phyloP scores from a whole-genome alignment of 2,797 vertebrate genomes.

The Sebastes iracundus region DNA sequence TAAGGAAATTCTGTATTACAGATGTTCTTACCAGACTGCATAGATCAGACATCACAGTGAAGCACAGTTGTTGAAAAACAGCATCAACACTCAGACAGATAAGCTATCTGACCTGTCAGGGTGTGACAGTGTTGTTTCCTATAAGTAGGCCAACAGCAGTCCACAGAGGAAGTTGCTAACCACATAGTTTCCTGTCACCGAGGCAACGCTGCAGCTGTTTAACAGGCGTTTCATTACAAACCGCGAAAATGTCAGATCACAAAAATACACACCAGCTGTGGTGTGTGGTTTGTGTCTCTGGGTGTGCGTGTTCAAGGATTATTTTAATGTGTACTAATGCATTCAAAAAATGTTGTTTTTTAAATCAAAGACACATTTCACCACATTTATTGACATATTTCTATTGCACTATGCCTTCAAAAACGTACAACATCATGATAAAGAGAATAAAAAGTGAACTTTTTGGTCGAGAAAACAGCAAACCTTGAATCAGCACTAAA shows the following conservation, averaged over 20 bases:
- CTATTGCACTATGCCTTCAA: neutral
- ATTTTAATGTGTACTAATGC: neutral
- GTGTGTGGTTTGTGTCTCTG: neutral
- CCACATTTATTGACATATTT: neutral
- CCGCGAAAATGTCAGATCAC: neutral
- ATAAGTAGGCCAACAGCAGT: neutral
- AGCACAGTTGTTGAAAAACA: neutral
- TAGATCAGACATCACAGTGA: neutral
- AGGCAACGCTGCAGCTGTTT: conserved; percentile 15
- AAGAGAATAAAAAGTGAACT: neutral
- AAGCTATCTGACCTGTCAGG: conserved; percentile 4
- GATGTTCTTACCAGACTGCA: conserved; percentile 19
- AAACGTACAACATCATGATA: neutral
- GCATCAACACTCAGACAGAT: neutral
- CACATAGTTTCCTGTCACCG: conserved; percentile 43
- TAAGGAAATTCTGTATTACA: neutral
- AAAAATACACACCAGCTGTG: neutral
- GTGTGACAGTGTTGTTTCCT: conserved; percentile 30
- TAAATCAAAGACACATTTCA: neutral
- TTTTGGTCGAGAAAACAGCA: rapidly evolving
- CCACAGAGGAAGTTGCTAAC: conserved; percentile 44
- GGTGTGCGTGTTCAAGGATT: neutral
- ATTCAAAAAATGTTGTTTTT: neutral
- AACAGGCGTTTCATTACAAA: neutral
- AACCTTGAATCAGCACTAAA: neutral